Conservation (phyloP, 2,797 vertebrate species). For the Sebastes iracundus region DNA sequence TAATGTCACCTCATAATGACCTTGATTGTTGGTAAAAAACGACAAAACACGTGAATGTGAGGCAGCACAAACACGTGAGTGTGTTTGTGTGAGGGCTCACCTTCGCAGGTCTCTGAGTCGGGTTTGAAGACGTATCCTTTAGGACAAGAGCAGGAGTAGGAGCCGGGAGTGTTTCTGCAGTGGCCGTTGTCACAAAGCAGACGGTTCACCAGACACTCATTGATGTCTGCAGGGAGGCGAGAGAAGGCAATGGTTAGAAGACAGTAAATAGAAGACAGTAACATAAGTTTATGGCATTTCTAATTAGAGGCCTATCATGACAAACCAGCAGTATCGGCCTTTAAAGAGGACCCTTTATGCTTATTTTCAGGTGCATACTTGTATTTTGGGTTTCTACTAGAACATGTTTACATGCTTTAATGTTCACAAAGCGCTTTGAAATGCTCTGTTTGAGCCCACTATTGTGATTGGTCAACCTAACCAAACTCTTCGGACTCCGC, state of each 20-base stretch:
- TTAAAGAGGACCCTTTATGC: too few relatives aligned
- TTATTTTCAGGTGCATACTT: too few relatives aligned
- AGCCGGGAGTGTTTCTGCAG: conserved; percentile 96
- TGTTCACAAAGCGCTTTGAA: too few relatives aligned
- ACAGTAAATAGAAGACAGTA: neutral
- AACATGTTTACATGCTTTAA: too few relatives aligned
- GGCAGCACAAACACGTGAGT: neutral
- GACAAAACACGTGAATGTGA: conserved; percentile 9
- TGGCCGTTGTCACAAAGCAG: conserved; percentile 95
- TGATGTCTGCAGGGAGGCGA: conserved; percentile 86
- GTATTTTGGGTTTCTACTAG: too few relatives aligned
- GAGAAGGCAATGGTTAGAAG: neutral
- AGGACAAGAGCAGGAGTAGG: conserved; percentile 93
- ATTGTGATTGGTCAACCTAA: too few relatives aligned
- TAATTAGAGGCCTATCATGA: neutral
- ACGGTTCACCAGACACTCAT: conserved; percentile 94
- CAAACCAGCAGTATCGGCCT: neutral
- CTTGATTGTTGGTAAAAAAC: conserved; percentile 4
- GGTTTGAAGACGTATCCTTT: conserved; percentile 86
- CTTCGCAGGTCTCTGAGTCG: conserved; percentile 87
- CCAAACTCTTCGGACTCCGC: too few relatives aligned
- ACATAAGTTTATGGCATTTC: neutral
- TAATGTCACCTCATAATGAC: conserved; percentile 21
- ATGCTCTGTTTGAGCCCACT: too few relatives aligned
- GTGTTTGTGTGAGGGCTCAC: conserved; percentile 50